Evolutionary conservation across 2,113 vertebrate species (phyloP), one percentile per base, ranked within the genome.

Genomic region (Alligator sinensis): DNA sequence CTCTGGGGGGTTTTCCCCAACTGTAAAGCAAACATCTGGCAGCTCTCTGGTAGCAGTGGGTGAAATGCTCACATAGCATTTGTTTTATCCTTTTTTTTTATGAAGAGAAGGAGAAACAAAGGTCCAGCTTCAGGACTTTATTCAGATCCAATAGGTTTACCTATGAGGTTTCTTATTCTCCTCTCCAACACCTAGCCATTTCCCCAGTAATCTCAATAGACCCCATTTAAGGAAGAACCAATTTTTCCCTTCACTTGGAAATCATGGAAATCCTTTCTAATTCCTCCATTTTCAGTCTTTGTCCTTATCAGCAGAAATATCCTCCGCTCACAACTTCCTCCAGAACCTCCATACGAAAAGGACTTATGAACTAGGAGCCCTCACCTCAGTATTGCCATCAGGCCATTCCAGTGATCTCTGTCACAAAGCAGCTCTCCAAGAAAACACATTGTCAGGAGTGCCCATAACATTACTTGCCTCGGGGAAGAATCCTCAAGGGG

Each of bases 11-110:
- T 11, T 81, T 88, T 91, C 96, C 95, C 88, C 88, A 89, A 81
- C 85, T 70, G 77, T n/a, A 18, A 90, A 87, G 82, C 88, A 93
- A 91, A 95, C 93, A 97, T 97, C 94, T 96, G 94, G 89, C 84
- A 96, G 64, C 91, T 93, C 79, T 95, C 91, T 94, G 77, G 94
- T 93, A 90, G 90, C 91, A 87, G 91, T n/a, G 85, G 61, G 70
- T 92, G 92, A 95, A 79, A 87, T 28, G 9, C n/a, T 91, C 76
- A 11, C 28, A 85, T 59, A 76, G 77, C 59, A 92, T 25, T 62
- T 1, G 1, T 63, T 86, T 90, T 85, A 93, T 84, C 78, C 84
- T 28, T 87, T 94, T 91, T 70, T 94, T 47, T 47, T 8, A 47
- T 47, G 92, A 89, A 95, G 90, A 93, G 21, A 28, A 79, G 66